Base-by-base conservation (phyloP, 2,888 invertebrate species). In the Polylopha cassiicola region DNA sequence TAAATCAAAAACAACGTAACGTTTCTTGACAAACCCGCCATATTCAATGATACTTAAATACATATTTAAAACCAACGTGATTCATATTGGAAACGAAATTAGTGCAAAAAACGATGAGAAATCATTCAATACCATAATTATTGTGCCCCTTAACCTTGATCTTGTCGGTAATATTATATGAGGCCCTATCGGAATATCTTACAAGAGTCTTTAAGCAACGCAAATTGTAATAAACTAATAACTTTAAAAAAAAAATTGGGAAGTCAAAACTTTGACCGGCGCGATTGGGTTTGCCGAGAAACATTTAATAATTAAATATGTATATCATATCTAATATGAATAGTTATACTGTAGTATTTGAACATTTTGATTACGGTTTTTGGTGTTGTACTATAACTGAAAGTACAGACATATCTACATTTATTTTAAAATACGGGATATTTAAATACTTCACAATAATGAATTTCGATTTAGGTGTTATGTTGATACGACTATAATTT, bases 401-500 rank as follows among this genome's bases (percentile, higher is more conserved):
- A 43, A 34, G 43, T 30, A 43, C 24, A 29, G 28, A 34, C 38
- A 33, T 43, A 41, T 33, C 34, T 43, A 38, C 34, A 43, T 43
- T 38, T 39, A 33, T 33, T 38, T 43, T 39, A 21, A 33, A 34
- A 37, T 44, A 45, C 41, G 47, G 43, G 34, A 49, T 47, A 48
- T 50, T 55, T 37, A 51, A 39, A 45, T 47, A 50, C 50, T 43
- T 37, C 44, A 47, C 45, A 47, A 49, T 43, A 49, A 48, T 32
- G 48, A 51, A 47, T 47, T 48, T 46, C 31, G 36, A 60, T 65
- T 68, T 64, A 58, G 64, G 60, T 73, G 71, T 64, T 66, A 61
- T 63, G 62, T 53, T 44, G 57, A 58, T 64, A 59, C 61, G 57
- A 63, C 69, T 73, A 78, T 76, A 79, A 75, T 77, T 78, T 63